Conservation (phyloP, 2,113 vertebrate species). For the Hydrolagus affinis region DNA sequence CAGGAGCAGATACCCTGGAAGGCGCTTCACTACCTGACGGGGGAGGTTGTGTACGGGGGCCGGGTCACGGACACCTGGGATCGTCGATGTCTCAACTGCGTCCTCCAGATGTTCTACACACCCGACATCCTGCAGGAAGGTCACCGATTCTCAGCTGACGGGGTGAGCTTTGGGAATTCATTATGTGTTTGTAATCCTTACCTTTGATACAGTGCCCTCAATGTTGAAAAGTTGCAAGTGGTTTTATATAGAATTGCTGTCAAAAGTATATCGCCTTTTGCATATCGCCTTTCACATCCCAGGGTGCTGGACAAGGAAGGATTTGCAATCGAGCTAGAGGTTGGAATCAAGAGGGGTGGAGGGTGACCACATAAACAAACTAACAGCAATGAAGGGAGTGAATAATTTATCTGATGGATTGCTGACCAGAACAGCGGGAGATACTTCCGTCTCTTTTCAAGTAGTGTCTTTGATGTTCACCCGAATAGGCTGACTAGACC, state of each 20-base stretch:
- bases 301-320: too few species aligned
- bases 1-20: conserved; percentile 40
- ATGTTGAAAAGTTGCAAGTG: not conserved
- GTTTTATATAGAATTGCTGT: not conserved
- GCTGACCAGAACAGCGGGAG: too few species aligned
- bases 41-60: conserved; percentile 50
- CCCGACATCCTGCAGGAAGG: conserved; percentile 39
- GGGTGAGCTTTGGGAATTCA: conserved; percentile 33
- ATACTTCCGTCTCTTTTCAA: too few species aligned
- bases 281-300: too few species aligned
- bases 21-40: conserved; percentile 41
- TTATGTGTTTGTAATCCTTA: not conserved
- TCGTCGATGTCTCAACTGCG: conserved; percentile 44
- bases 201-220: not conserved
- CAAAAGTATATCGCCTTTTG: too few species aligned
- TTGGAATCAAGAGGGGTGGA: too few species aligned
- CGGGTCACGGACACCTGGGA: conserved; percentile 49
- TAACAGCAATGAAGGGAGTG: too few species aligned
- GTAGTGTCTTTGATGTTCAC: conserved; percentile 22
- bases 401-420: too few species aligned
- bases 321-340: too few species aligned
- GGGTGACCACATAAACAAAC: too few species aligned
- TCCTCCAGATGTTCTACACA: conserved; percentile 47
- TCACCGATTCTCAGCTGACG: conserved; percentile 25
- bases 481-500: too few species aligned